Evolutionary conservation across 2,888 invertebrate species (phyloP).

Genomic region (Rhagonycha fulva): DNA sequence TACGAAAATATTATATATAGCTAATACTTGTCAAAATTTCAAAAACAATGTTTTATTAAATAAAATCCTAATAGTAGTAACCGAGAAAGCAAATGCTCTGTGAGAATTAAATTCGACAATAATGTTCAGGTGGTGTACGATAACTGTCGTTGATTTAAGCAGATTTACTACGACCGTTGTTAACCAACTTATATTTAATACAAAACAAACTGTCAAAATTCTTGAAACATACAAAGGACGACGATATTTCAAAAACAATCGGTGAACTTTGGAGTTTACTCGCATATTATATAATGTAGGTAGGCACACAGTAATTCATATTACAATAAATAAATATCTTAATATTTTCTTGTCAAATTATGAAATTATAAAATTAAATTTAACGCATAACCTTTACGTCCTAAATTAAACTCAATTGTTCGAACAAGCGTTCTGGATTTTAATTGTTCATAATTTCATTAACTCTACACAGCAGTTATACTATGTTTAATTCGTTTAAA

Average conservation of each 20-base stretch:
- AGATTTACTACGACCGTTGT: neutral
- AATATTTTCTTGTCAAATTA: neutral
- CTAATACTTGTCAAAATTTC: neutral
- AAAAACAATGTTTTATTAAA: conserved; percentile 2
- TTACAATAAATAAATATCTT: neutral
- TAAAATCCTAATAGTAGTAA: neutral
- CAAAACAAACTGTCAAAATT: neutral
- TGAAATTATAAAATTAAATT: conserved; percentile 4
- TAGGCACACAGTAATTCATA: neutral
- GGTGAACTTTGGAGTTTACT: neutral
- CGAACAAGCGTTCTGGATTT: conserved; percentile 12
- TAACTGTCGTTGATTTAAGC: neutral
- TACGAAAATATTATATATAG: neutral
- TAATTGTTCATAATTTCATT: conserved; percentile 17
- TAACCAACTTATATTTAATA: neutral
- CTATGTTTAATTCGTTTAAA: conserved; percentile 2
- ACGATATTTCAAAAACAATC: neutral
- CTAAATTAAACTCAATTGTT: conserved; percentile 17
- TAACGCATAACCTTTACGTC: conserved; percentile 9
- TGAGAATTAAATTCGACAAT: neutral
- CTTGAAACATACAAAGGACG: neutral
- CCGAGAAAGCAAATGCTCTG: neutral
- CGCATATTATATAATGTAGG: neutral
- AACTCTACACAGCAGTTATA: neutral
- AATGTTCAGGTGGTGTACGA: conserved; percentile 1